These are phyloP conservation scores for Chrysomela aeneicollis DNA, from an alignment of 2,888 invertebrate species.

Conservation along the genomic window DNA sequence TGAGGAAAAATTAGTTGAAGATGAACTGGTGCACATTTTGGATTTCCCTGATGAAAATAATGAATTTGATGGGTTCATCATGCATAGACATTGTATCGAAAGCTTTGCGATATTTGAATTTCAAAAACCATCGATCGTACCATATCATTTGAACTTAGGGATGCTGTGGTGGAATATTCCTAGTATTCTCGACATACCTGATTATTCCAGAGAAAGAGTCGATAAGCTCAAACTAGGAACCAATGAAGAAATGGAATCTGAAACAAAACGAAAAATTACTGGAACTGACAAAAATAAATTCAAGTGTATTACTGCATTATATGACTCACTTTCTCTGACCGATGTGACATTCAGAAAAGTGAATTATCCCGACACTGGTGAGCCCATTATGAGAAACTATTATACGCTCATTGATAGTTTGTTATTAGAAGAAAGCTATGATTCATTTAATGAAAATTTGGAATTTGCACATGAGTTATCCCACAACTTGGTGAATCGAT, in stretches of 20 bases:
- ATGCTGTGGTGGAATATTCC: constrained; percentile 50
- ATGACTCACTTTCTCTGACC: constrained; percentile 38
- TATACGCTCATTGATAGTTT: constrained; percentile 56
- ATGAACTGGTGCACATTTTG: constrained; percentile 30
- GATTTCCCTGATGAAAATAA: constrained; percentile 13
- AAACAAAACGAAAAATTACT: not conserved
- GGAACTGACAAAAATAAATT: constrained; percentile 21
- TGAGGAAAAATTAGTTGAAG: constrained; percentile 29
- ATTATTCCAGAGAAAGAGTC: constrained; percentile 28
- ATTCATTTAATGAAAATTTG: constrained; percentile 47
- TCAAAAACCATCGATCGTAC: constrained; percentile 40
- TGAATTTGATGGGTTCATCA: constrained; percentile 3
- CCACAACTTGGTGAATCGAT: constrained; percentile 51
- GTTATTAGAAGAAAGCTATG: constrained; percentile 55
- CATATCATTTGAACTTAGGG: constrained; percentile 47
- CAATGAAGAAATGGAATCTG: not conserved
- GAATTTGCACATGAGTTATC: constrained; percentile 54
- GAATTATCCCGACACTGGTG: constrained; percentile 41
- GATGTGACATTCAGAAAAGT: constrained; percentile 49
- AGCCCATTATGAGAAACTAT: constrained; percentile 53
- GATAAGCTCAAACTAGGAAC: constrained; percentile 21
- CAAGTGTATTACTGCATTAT: constrained; percentile 30
- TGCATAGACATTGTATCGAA: constrained; percentile 44
- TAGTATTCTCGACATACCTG: constrained; percentile 38
- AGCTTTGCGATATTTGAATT: constrained; percentile 46